Conservation (phyloP, 2,113 vertebrate genomes). For the Circaetus gallicus region DNA sequence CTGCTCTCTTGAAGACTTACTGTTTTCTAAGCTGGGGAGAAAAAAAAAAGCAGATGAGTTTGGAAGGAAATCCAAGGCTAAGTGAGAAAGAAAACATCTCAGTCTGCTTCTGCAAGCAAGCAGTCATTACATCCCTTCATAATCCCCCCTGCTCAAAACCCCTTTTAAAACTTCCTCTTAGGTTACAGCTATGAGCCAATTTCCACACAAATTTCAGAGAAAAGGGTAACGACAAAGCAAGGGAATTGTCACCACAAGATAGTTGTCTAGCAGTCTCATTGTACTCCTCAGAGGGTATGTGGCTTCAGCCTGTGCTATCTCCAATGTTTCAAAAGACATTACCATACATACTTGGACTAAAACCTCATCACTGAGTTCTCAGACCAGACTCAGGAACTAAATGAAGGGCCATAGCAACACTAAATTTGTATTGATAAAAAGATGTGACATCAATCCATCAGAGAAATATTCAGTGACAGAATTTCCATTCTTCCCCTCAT, state of each 20-base stretch:
- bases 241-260: not conserved
- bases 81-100: not conserved
- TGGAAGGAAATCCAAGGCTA: not conserved
- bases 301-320: not conserved
- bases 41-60: not conserved
- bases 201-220: not conserved
- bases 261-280: not conserved
- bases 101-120: not conserved
- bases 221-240: not conserved
- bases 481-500: not conserved
- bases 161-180: not conserved
- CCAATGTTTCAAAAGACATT: not conserved
- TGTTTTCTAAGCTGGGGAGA: not conserved
- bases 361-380: not conserved
- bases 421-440: not conserved
- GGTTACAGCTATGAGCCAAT: not conserved
- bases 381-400: not conserved
- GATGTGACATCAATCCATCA: not conserved
- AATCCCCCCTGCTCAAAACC: not conserved
- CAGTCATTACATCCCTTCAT: not conserved
- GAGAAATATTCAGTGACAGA: not conserved
- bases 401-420: not conserved
- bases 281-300: not conserved
- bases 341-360: not conserved
- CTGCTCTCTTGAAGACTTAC: not conserved